Evolutionary conservation across 2,797 vertebrate genomes (phyloP), one percentile per base, ranked within the genome.

Genomic region (Gallirallus australis): DNA sequence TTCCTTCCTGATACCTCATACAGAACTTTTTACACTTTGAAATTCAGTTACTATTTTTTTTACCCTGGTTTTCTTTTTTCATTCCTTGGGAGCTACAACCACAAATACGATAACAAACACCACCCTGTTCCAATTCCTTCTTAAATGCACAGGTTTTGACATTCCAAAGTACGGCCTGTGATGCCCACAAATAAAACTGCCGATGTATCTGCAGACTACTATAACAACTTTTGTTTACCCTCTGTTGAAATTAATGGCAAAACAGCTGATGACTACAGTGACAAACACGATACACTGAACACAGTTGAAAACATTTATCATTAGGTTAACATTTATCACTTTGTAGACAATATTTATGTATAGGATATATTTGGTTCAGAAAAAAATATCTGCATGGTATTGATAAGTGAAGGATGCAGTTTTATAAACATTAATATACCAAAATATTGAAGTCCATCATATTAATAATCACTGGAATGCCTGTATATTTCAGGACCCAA

Each of bases 61-160:
- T 1, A 4, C 4, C 7, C 10, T 0, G 3, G 15, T 53, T n/a
- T 15, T 52, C 3, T 47, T 64, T 85, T 69, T 60, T 57, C 1
- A 9, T 50, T 82, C 20, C 27, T 68, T 50, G 15, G 4, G 10
- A 90, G 9, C 7, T 83, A 27, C 15, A 64, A 10, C 5, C 9
- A 57, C 15, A 78, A 60, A 40, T 50, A 47, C 2, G 4, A 35
- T 35, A 65, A 75, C 1, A 12, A 81, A 65, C 7, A 77, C n/a
- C 15, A 42, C 2, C 20, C 3, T 31, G 13, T 59, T 76, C 27
- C 20, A 71, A 24, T 40, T 89, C 6, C 5, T 65, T 91, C n/a
- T 77, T 39, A 86, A 83, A 68, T 61, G 37, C 14, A n/a, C 37
- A 3, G 3, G 70, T 89, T 83, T 59, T 60, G 52, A 48, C 15